phyloP scores from a whole-genome alignment of 2,888 invertebrate genomes.

The Cremastinae sp. region DNA sequence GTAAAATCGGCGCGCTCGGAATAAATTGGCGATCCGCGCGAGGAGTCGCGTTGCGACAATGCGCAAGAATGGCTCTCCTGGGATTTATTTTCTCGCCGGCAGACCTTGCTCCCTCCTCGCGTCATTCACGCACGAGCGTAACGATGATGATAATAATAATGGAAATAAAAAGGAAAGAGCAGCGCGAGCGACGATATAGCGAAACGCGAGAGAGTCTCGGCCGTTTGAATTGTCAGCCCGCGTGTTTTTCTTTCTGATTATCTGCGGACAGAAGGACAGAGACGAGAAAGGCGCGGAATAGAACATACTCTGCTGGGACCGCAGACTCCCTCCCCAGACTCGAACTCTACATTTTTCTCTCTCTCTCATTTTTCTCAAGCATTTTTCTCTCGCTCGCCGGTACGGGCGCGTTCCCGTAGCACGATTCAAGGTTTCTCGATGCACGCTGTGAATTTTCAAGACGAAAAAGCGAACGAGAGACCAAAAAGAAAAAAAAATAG shows the following conservation, averaged over 20 bases:
- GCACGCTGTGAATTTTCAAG: constrained; percentile 8
- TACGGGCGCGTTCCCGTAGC: constrained; percentile 32
- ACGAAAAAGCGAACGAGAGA: not conserved
- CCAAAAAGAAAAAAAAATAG: not conserved
- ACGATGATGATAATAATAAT: too few species aligned
- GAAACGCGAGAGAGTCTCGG: constrained; percentile 19
- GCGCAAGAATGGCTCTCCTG: constrained; percentile 9
- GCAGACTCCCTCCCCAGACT: constrained; percentile 16
- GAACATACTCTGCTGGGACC: constrained; percentile 26
- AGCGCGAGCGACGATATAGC: constrained; percentile 24
- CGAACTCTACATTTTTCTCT: constrained; percentile 37
- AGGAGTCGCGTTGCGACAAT: too few species aligned
- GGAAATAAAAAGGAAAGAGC: not conserved
- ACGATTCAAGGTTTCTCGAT: constrained; percentile 48
- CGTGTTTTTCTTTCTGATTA: constrained; percentile 52
- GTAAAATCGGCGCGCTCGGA: too few species aligned
- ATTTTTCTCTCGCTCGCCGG: constrained; percentile 3
- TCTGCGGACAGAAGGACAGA: constrained; percentile 50
- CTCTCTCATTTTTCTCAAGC: constrained; percentile 14
- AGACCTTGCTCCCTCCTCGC: constrained; percentile 40
- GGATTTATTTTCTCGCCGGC: constrained; percentile 29
- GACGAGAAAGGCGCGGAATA: constrained; percentile 48
- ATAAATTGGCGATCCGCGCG: too few species aligned
- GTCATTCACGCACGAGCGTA: constrained; percentile 22
- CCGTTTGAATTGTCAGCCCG: constrained; percentile 19